phyloP scores from a whole-genome alignment of 2,888 invertebrate species.

The Vandiemenella viatica region DNA sequence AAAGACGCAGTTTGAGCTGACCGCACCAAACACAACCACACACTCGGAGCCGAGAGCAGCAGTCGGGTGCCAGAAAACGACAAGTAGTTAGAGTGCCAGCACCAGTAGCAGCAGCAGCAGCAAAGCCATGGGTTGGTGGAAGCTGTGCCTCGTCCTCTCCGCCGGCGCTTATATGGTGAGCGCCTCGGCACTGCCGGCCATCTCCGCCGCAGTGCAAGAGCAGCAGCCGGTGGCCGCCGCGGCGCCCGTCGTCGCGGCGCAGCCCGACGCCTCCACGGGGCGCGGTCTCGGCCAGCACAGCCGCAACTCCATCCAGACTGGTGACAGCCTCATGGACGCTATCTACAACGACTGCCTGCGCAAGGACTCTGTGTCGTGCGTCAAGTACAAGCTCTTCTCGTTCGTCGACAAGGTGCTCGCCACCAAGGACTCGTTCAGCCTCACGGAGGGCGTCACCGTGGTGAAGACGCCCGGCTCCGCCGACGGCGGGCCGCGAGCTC shows the following conservation, averaged over 20 bases:
- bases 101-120: not conserved
- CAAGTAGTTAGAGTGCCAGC: too few relatives aligned
- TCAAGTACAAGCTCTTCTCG: constrained; percentile 74
- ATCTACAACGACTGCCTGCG: constrained; percentile 63
- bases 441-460: constrained; percentile 71
- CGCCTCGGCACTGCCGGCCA: constrained; percentile 5
- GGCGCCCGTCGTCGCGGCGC: constrained; percentile 46
- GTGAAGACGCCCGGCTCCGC: constrained; percentile 43
- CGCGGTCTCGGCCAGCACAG: constrained; percentile 26
- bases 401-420: constrained; percentile 74
- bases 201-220: constrained; percentile 5
- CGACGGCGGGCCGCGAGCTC: constrained; percentile 61
- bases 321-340: constrained; percentile 64
- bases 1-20: not conserved
- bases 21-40: not conserved
- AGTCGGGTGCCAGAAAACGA: too few relatives aligned
- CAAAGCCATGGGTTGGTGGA: not conserved
- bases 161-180: not conserved
- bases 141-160: not conserved
- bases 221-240: constrained; percentile 24
- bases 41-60: not conserved
- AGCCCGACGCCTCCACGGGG: constrained; percentile 46
- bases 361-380: constrained; percentile 70
- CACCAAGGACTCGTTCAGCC: constrained; percentile 61
- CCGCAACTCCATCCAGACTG: constrained; percentile 45